Percentiles rank a stretch among this genome's conserved stretches.
Conservation (phyloP, 2,797 vertebrate species). For the Ptychadena robeensis region DNA sequence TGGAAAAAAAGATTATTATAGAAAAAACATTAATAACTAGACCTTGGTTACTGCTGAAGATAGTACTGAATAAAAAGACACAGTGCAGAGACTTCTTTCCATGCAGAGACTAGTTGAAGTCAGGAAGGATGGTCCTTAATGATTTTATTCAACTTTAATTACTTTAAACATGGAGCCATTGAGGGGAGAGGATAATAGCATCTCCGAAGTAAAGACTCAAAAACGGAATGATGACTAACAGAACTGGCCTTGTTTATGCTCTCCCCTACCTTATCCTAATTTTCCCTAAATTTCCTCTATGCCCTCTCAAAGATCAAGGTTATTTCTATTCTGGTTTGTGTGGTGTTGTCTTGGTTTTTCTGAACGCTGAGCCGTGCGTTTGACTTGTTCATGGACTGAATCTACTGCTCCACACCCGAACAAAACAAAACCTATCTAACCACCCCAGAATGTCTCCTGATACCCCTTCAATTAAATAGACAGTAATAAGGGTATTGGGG, state of each 20-base stretch:
- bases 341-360: constrained; percentile 62
- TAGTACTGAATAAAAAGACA: constrained; percentile 24
- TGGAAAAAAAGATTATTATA: constrained; percentile 17
- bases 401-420: constrained; percentile 48
- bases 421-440: constrained; percentile 39
- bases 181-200: constrained; percentile 49
- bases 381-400: constrained; percentile 59
- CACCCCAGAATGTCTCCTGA: constrained; percentile 37
- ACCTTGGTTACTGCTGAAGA: constrained; percentile 25
- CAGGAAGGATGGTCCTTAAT: constrained; percentile 24
- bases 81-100: constrained; percentile 26
- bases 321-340: constrained; percentile 63
- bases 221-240: constrained; percentile 50
- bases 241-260: constrained; percentile 55
- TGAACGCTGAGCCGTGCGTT: constrained; percentile 61
- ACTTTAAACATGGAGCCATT: constrained; percentile 57
- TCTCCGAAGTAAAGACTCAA: constrained; percentile 40
- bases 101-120: constrained; percentile 31
- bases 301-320: constrained; percentile 55
- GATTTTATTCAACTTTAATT: constrained; percentile 47
- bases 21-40: background rate
- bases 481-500: constrained; percentile 38
- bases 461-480: constrained; percentile 45
- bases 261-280: constrained; percentile 49
- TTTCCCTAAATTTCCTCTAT: constrained; percentile 39